Percentiles rank a stretch among this genome's conserved stretches.
phyloP scores from a whole-genome alignment of 2,888 invertebrate species.

The Aphodius sticticus region DNA sequence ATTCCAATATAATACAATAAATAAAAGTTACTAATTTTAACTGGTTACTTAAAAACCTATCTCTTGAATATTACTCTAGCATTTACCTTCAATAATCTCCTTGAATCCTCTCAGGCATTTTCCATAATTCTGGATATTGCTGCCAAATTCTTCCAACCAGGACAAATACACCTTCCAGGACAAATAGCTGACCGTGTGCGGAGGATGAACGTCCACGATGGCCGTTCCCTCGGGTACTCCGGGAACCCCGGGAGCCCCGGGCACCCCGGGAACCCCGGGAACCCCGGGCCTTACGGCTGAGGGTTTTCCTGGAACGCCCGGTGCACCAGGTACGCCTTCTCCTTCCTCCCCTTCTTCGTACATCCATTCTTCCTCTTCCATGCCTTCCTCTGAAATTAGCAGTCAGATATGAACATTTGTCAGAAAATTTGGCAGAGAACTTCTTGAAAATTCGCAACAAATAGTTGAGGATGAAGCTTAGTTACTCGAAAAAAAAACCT shows the following conservation, averaged over 20 bases:
- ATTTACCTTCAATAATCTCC: conserved; percentile 31
- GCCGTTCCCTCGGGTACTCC: conserved; percentile 16
- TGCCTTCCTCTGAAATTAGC: conserved; percentile 5
- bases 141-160: conserved; percentile 42
- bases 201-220: conserved; percentile 34
- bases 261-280: no score
- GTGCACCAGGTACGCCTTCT: background rate
- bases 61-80: no score
- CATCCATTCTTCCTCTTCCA: conserved; percentile 30
- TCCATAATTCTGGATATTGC: conserved; percentile 40
- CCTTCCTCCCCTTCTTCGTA: background rate
- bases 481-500: no score
- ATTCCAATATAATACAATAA: no score
- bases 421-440: no score
- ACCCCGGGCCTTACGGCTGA: background rate
- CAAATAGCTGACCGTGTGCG: conserved; percentile 40
- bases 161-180: conserved; percentile 42
- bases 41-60: no score
- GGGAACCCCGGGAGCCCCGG: background rate
- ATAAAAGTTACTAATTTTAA: no score
- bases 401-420: no score
- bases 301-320: background rate
- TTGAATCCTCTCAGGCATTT: conserved; percentile 39
- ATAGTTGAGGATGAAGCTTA: no score
- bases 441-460: no score